These are phyloP conservation scores for Hydrophis major DNA, from an alignment of 2,797 vertebrate genomes.

Conservation along the genomic window DNA sequence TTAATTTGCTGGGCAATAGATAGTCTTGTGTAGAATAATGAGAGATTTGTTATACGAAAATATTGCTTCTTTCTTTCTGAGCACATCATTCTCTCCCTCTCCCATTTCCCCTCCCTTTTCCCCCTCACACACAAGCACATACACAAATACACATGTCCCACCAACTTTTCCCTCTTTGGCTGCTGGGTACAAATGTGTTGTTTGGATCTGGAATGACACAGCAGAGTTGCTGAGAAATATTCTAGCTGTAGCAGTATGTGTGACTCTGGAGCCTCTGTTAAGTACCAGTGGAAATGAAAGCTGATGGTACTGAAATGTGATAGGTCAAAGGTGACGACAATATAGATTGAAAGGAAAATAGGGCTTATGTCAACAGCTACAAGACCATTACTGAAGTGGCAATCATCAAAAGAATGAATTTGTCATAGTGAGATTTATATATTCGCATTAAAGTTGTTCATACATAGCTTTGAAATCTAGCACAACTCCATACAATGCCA, in stretches of 20 bases:
- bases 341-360: neutral
- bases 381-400: neutral
- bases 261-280: neutral
- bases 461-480: neutral
- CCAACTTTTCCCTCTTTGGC: neutral
- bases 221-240: neutral
- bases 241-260: neutral
- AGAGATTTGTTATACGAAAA: neutral
- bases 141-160: neutral
- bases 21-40: neutral
- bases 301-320: neutral
- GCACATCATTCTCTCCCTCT: neutral
- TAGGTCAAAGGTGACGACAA: neutral
- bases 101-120: neutral
- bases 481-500: neutral
- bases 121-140: neutral
- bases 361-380: neutral
- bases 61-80: neutral
- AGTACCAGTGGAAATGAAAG: neutral
- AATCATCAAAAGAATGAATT: neutral
- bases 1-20: neutral
- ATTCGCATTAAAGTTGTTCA: neutral
- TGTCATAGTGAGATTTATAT: neutral
- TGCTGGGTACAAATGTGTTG: neutral
- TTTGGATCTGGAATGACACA: neutral